A percentile compares a stretch with the other conserved stretches of the same genome.
Conservation (phyloP, 1,140 invertebrate genomes). For the Heliconius congener region DNA sequence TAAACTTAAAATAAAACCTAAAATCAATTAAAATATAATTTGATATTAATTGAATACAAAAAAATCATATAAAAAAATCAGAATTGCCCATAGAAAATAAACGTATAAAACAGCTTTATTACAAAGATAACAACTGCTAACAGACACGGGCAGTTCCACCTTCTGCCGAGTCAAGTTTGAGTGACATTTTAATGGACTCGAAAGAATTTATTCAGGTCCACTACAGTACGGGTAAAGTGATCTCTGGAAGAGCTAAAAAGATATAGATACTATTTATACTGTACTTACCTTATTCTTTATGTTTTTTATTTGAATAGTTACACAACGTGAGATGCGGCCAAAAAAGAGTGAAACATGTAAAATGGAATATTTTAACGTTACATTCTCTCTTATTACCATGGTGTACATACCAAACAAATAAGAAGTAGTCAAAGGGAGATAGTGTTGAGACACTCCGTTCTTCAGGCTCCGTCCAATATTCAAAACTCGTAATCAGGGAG, state of each 20-base stretch:
- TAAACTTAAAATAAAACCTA: too few relatives aligned
- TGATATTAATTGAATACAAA: too few relatives aligned
- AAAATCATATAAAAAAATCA: background rate
- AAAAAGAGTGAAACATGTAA: too few relatives aligned
- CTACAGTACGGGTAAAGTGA: conserved; percentile 38
- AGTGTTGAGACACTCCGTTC: too few relatives aligned
- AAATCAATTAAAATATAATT: too few relatives aligned
- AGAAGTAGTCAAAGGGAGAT: too few relatives aligned
- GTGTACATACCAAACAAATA: too few relatives aligned
- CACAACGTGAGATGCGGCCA: too few relatives aligned
- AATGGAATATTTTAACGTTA: too few relatives aligned
- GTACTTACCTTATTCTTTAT: background rate
- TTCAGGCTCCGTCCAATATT: too few relatives aligned
- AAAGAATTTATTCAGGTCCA: conserved; percentile 52
- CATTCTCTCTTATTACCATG: too few relatives aligned
- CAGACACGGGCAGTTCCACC: conserved; percentile 39
- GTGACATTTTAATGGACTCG: conserved; percentile 56
- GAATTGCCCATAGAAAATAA: background rate
- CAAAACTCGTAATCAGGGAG: too few relatives aligned
- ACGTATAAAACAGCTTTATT: conserved; percentile 9
- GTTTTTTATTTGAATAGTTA: background rate
- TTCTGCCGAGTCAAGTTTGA: conserved; percentile 41
- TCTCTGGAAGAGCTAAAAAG: conserved; percentile 31
- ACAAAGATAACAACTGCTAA: conserved; percentile 30
- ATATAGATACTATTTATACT: conserved; percentile 16